Percentiles rank a stretch among this genome's conserved stretches.
These are phyloP conservation scores for Novumbra hubbsi DNA, from an alignment of 2,797 vertebrate species.

Conservation along the genomic window DNA sequence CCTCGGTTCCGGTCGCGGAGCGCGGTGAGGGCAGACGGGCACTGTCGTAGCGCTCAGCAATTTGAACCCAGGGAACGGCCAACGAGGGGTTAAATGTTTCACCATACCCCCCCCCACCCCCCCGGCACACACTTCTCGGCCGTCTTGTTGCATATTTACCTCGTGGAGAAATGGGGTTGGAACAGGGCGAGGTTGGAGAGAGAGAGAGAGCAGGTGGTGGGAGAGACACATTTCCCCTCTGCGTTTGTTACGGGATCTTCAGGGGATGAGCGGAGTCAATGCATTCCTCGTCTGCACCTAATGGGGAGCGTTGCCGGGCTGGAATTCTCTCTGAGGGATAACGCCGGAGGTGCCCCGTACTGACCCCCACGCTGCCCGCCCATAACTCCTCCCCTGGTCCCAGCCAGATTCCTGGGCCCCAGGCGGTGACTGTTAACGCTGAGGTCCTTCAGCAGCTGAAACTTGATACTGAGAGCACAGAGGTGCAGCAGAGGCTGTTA, in stretches of 20 bases:
- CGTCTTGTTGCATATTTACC: constrained; percentile 55
- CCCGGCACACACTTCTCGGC: constrained; percentile 61
- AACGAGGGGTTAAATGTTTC: constrained; percentile 68
- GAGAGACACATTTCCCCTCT: constrained; percentile 19
- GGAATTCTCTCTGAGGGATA: constrained; percentile 65
- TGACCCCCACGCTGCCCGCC: constrained; percentile 59
- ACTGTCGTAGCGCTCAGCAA: background rate
- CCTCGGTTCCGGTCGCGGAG: constrained; percentile 37
- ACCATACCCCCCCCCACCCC: constrained; percentile 54
- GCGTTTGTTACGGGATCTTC: constrained; percentile 54
- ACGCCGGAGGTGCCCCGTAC: constrained; percentile 62
- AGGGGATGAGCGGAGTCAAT: constrained; percentile 44
- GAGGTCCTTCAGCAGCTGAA: constrained; percentile 72
- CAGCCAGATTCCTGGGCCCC: constrained; percentile 70
- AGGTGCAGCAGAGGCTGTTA: constrained; percentile 48
- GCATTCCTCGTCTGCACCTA: constrained; percentile 62
- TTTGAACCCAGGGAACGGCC: constrained; percentile 11
- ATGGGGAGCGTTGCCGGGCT: constrained; percentile 46
- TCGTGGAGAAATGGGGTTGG: background rate
- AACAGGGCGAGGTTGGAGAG: background rate
- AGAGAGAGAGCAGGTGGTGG: background rate
- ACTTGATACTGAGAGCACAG: constrained; percentile 54
- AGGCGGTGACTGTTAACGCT: constrained; percentile 71
- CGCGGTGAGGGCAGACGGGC: background rate
- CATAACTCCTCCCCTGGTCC: constrained; percentile 18